Evolutionary conservation across 2,888 invertebrate species (phyloP), one percentile per base, ranked within the genome.

Genomic region (Hyposoter dolosus): DNA sequence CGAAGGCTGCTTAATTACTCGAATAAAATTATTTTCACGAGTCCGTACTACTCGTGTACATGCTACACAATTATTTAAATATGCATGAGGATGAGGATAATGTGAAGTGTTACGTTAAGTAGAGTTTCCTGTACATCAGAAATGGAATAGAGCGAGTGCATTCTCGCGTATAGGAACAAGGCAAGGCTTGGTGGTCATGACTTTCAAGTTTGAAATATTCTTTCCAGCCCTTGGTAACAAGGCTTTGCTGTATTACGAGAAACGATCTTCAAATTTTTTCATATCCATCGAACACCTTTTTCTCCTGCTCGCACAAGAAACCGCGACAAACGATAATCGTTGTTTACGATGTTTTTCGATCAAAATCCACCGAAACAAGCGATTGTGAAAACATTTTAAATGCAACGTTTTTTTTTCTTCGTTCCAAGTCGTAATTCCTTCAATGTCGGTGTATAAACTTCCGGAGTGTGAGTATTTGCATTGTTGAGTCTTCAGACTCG

Each of bases 401-500:
- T 35, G 35, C 40, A 10, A 9, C 40, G 5, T 40, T 28, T 35
- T 63, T 75, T 75, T 45, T 15, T 50, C 19, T 63, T 75, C 63
- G 23, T 7, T 50, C 19, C 43, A 12, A 19, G 7, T 12, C 45
- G 15, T 69, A 28, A n/a, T 28, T 17, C 69, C 5, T 40, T n/a
- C 68, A 60, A 77, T 17, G 28, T 50, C 43, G 7, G n/a, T 17
- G 23, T 10, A 60, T 43, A 56, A 56, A 68, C 50, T 56, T 78
- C 68, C 78, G 65, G 76, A 56, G n/a, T n/a, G 65, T 9, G 47
- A 35, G 53, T 53, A 35, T 28, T 15, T 72, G 63, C 63, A 60
- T 45, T 63, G 76, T 47, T 76, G 45, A 45, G 17, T 76, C 32
- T 45, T 40, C 28, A 35, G 56, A 6, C 40, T 72, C 56, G 71